Percentiles rank a stretch among this genome's conserved stretches.
Evolutionary conservation across 2,113 vertebrate genomes (phyloP).

Genomic region (Antechinus flavipes): DNA sequence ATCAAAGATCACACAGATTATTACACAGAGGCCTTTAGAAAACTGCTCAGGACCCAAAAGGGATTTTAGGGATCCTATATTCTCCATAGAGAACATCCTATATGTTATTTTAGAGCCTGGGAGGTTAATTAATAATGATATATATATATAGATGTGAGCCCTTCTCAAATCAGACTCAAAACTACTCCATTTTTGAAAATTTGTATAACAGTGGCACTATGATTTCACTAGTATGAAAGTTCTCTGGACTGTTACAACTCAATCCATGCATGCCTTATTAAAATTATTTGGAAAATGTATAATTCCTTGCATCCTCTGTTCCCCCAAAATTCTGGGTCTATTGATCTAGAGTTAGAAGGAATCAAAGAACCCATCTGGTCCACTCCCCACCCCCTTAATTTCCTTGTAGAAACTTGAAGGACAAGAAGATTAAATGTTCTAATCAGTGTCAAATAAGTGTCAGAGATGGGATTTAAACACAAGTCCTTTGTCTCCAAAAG

Average conservation of each 20-base stretch:
- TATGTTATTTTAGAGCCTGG: background rate
- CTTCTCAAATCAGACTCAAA: background rate
- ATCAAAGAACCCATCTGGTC: background rate
- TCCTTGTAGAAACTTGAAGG: background rate
- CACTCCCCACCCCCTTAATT: background rate
- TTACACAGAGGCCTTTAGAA: background rate
- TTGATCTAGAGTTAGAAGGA: background rate
- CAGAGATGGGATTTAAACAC: background rate
- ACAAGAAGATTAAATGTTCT: background rate
- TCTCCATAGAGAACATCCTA: background rate
- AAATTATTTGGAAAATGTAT: background rate
- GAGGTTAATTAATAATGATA: background rate
- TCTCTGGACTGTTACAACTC: background rate
- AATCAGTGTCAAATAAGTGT: background rate
- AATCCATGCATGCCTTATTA: background rate
- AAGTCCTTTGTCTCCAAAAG: background rate
- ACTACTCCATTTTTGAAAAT: background rate
- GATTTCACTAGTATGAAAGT: background rate
- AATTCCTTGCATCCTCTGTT: background rate
- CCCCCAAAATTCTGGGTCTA: background rate
- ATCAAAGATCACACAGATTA: background rate
- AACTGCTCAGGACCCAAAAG: background rate
- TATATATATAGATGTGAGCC: background rate
- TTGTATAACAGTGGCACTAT: background rate
- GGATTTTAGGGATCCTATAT: no score